Base-by-base conservation (phyloP, 2,113 vertebrate genomes). In the Murina feae region DNA sequence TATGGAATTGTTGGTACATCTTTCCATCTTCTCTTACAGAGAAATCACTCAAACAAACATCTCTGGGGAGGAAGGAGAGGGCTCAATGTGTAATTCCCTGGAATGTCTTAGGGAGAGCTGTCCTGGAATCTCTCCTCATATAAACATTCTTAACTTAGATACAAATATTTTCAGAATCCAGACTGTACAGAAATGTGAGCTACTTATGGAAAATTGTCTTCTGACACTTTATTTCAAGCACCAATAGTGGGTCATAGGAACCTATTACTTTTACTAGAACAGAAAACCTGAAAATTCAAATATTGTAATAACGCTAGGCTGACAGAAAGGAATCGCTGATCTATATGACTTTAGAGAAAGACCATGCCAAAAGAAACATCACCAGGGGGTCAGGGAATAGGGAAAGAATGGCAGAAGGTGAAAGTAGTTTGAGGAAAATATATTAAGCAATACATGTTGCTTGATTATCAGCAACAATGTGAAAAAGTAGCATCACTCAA, bases 281-380 rank as follows among this genome's bases (percentile, higher is more conserved):
- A 74, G 39, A 74, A 93, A 60, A 83, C 20, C 17, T 65, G 17
- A 84, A 83, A 87, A 87, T 66, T 58, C 37, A 82, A 90, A 37
- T 20, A 71, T 30, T 47, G 51, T 69, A 79, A 68, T 32, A 82
- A 87, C 28, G 60, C 8, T 47, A 51, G n/a, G 88, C n/a, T 95
- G 30, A 58, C 18, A 10, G 60, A 47, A 82, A 82, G 49, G 25
- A 82, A 47, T 5, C 53, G n/a, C 66, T 80, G n/a, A 30, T 20
- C 13, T 53, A 11, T 51, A 25, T 30, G 58, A 44, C 60, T 76
- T 89, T 60, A 81, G 35, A 91, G 35, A 63, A 86, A 69, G 66
- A 16, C n/a, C 35, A 69, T 1, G 16, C 30, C 75, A 44, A 75
- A 37, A 78, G 82, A 82, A 72, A 69, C 37, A 65, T 30, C 6